Conservation (phyloP, 1,140 invertebrate genomes). For the Aphidius ervi region DNA sequence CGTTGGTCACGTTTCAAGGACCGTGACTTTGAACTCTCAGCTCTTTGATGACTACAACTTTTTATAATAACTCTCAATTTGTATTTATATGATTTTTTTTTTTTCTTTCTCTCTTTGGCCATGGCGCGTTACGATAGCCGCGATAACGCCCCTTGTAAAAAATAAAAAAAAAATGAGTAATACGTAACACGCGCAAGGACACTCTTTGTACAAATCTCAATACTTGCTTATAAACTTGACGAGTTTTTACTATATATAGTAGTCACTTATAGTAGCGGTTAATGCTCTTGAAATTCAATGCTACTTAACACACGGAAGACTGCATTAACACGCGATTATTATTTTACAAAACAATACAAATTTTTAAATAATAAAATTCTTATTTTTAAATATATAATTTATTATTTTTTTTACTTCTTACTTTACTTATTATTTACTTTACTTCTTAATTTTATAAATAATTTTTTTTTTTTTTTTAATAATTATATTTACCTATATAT, state of each 20-base stretch:
- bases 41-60: conserved; percentile 5
- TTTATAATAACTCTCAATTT: no score
- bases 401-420: no score
- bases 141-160: conserved; percentile 5
- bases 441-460: not conserved
- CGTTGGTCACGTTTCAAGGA: conserved; percentile 21
- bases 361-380: no score
- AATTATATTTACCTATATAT: not conserved
- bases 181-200: conserved; percentile 21
- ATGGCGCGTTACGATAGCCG: not conserved
- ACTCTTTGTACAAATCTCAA: not conserved
- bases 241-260: no score
- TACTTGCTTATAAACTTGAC: no score
- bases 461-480: conserved; percentile 1
- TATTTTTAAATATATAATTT: no score
- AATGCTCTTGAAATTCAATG: conserved; percentile 21
- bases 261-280: conserved; percentile 4
- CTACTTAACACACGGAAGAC: conserved; percentile 2
- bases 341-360: no score
- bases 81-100: not conserved
- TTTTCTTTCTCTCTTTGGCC: conserved; percentile 11
- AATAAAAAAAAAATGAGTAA: not conserved
- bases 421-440: no score
- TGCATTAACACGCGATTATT: conserved; percentile 13
- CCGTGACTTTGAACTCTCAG: conserved; percentile 36